Base-by-base conservation (phyloP, 2,888 invertebrate species). In the Plebejus melissa region DNA sequence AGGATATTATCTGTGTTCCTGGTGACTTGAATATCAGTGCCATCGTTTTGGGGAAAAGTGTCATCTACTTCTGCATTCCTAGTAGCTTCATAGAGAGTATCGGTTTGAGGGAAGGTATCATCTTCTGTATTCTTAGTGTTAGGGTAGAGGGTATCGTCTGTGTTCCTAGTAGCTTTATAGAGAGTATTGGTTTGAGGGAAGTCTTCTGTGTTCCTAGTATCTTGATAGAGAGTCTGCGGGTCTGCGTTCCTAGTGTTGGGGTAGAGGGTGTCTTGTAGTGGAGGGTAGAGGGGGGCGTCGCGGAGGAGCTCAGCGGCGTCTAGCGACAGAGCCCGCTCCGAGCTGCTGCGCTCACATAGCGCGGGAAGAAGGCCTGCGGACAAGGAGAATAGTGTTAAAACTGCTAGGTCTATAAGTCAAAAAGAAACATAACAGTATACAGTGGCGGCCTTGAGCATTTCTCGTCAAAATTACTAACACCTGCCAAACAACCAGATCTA, bases 291-390 rank as follows among this genome's bases (percentile, higher is more conserved):
- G 9, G 90, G 89, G 3, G 86, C 89, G 76, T 89, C 89, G 9
- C 88, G 87, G 76, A 90, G 83, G 2, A 90, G 84, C 77, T 89
- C 90, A 0, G 86, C 86, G n/a, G 85, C 87, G 78, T 86, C 88
- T 3, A 82, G 84, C 71, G 81, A 82, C 75, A 82, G 81, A 74
- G 86, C 81, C 74, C 84, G 85, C 78, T 87, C 86, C n/a, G 88
- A 87, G 79, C 87, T 88, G 81, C 86, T 87, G 81, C 86, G 84
- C 76, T 86, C 87, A 46, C 85, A 80, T 80, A 78, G 76, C 76
- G 80, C 78, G 77, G 82, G 82, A 80, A 84, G 82, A 76, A 86
- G 83, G 83, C 85, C 90, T 90, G 87, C 0, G 76, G 77, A 82
- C 81, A 82, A 86, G 77, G 4, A 4, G 54, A 54, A 16, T 13